phyloP scores from a whole-genome alignment of 2,113 vertebrate species.

The Bagarius yarrelli region DNA sequence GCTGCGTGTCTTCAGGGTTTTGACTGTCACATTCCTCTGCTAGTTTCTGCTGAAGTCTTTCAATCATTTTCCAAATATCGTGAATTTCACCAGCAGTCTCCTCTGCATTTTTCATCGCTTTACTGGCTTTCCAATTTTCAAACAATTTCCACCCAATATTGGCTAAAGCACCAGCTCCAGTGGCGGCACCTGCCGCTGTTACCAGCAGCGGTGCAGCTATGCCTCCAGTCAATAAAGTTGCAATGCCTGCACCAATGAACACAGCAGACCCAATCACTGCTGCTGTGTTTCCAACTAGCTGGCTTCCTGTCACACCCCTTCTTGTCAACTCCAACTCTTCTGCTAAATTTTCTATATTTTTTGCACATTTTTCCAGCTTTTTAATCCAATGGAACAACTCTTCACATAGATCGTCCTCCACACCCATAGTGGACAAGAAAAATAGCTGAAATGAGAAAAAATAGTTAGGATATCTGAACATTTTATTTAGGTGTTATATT shows the following conservation, averaged over 20 bases:
- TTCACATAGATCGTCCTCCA: background rate
- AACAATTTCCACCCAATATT: background rate
- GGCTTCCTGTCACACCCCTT: background rate
- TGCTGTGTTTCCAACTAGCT: background rate
- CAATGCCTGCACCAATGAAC: background rate
- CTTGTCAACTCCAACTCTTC: background rate
- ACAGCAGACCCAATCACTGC: background rate
- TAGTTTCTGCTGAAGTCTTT: background rate
- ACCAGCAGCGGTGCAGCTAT: background rate
- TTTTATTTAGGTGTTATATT: background rate
- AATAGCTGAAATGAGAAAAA: background rate
- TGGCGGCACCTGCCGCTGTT: background rate
- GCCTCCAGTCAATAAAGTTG: constrained; percentile 1
- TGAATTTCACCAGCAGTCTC: background rate
- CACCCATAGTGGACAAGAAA: constrained; percentile 6
- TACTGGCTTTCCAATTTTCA: constrained; percentile 15
- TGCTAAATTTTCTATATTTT: background rate
- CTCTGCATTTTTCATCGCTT: constrained; percentile 7
- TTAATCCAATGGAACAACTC: background rate
- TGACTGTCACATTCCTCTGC: background rate
- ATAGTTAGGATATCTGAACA: no score
- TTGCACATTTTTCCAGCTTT: background rate
- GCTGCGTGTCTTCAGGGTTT: background rate
- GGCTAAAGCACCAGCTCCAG: background rate
- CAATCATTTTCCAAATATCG: background rate